Conservation (phyloP, 2,113 vertebrate genomes). For the Oryctolagus cuniculus region DNA sequence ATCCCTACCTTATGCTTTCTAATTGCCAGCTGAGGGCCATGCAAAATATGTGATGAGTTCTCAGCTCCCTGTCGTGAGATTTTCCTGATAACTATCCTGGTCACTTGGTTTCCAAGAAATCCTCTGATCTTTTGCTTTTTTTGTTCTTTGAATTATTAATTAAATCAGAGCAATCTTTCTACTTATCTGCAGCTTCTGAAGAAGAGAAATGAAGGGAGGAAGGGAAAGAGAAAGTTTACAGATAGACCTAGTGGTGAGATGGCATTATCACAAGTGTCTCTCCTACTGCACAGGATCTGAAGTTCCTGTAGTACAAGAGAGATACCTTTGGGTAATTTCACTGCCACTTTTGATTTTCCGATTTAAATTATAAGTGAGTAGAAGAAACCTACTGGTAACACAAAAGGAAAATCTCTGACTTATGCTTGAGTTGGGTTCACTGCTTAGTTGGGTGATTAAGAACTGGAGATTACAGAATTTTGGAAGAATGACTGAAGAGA, state of each 20-base stretch:
- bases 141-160: constrained; percentile 42
- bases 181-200: background rate
- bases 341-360: constrained; percentile 5
- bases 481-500: background rate
- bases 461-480: background rate
- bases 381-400: background rate
- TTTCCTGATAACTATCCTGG: constrained; percentile 39
- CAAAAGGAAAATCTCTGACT: background rate
- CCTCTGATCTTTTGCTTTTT: background rate
- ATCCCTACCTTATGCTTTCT: constrained; percentile 52
- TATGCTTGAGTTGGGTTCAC: background rate
- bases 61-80: constrained; percentile 8
- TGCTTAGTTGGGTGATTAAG: background rate
- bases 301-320: background rate
- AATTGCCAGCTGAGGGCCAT: constrained; percentile 42
- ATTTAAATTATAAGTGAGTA: background rate
- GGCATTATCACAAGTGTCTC: background rate
- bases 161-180: constrained; percentile 39
- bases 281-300: background rate
- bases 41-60: background rate
- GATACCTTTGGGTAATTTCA: background rate
- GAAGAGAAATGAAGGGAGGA: background rate
- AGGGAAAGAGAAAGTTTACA: background rate
- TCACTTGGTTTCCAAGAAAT: constrained; percentile 26
- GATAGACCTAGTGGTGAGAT: background rate